Evolutionary conservation across 2,888 invertebrate genomes (phyloP).

Genomic region (Morpho deidamia): DNA sequence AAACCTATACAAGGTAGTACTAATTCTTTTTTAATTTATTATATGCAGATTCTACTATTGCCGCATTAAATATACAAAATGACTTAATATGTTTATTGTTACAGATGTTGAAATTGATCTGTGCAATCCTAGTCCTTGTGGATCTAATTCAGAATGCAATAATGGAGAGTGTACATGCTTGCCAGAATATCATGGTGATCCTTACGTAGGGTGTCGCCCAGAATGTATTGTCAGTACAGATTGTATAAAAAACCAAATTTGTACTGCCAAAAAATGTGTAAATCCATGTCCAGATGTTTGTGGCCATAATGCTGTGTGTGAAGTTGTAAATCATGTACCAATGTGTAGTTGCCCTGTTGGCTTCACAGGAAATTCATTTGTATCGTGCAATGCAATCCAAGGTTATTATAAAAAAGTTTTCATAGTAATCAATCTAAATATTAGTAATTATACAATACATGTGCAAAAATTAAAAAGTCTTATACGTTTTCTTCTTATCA

Average conservation of each 20-base stretch:
- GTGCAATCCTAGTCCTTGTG: constrained; percentile 83
- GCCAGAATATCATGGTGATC: constrained; percentile 86
- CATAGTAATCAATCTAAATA: not conserved
- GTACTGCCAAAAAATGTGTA: constrained; percentile 84
- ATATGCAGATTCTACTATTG: too few species aligned
- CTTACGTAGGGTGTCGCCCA: constrained; percentile 86
- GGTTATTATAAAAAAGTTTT: constrained; percentile 48
- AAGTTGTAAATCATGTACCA: constrained; percentile 87
- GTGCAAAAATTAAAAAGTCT: too few species aligned
- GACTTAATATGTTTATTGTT: constrained; percentile 12
- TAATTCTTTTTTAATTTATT: constrained; percentile 11
- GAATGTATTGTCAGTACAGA: constrained; percentile 88
- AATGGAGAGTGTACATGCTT: constrained; percentile 85
- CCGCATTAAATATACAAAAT: too few species aligned
- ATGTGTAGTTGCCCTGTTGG: constrained; percentile 85
- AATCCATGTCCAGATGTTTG: constrained; percentile 90
- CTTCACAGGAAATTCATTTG: constrained; percentile 87
- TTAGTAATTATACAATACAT: too few species aligned
- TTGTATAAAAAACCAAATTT: constrained; percentile 84
- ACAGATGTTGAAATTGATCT: constrained; percentile 66
- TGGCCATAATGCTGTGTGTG: constrained; percentile 85
- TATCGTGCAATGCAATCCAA: constrained; percentile 78
- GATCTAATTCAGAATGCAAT: constrained; percentile 85
- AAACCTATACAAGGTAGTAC: constrained; percentile 53
- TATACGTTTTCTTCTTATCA: too few species aligned